A percentile compares a stretch with the other conserved stretches of the same genome.
Conservation (phyloP, 2,888 invertebrate species). For the Epinotia bilunana region DNA sequence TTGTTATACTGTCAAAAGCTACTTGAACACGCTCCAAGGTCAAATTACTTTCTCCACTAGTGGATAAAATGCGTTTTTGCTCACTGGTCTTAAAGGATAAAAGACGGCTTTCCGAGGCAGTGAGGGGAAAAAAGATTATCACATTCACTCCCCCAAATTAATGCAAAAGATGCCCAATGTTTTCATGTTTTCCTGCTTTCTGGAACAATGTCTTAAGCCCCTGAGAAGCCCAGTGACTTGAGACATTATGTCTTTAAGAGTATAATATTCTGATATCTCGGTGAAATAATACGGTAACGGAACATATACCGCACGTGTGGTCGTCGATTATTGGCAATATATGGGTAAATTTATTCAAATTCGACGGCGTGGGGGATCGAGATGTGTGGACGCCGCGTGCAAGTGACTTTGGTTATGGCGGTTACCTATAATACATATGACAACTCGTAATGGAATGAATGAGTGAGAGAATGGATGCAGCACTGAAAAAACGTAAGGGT, state of each 20-base stretch:
- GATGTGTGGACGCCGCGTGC: not conserved
- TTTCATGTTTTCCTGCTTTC: not conserved
- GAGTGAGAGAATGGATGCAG: too few species aligned
- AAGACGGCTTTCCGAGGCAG: too few species aligned
- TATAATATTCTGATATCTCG: not conserved
- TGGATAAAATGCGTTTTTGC: too few species aligned
- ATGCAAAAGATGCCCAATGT: not conserved
- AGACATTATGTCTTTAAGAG: not conserved
- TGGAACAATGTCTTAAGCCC: not conserved
- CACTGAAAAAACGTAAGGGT: too few species aligned
- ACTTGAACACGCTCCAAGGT: too few species aligned
- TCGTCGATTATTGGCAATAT: constrained; percentile 46
- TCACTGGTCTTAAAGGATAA: too few species aligned
- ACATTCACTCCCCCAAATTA: not conserved
- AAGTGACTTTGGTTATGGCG: too few species aligned
- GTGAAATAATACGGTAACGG: not conserved
- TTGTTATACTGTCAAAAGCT: too few species aligned
- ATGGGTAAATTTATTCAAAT: constrained; percentile 47
- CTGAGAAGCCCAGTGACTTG: not conserved
- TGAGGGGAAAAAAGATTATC: not conserved
- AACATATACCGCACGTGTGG: constrained; percentile 21
- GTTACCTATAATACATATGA: too few species aligned
- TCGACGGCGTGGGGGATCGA: constrained; percentile 10
- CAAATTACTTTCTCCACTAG: too few species aligned
- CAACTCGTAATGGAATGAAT: too few species aligned